Conservation (phyloP, 2,888 invertebrate genomes). For the Tuberolachnus salignus region DNA sequence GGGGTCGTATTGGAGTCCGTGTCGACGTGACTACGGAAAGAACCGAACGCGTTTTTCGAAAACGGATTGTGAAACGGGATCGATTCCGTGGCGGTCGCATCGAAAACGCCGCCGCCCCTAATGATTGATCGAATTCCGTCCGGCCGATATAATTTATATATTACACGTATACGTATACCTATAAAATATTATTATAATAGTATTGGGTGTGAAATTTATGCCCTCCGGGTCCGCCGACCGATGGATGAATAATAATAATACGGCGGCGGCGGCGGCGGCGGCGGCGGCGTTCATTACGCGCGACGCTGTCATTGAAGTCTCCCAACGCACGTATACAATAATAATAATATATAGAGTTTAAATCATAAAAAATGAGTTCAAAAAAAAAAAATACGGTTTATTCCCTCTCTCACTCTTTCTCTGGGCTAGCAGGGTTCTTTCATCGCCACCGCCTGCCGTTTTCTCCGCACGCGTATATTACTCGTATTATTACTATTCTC, state of each 20-base stretch:
- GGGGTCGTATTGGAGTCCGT: no score
- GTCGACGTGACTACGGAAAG: not conserved
- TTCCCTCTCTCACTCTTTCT: not conserved
- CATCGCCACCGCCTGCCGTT: no score
- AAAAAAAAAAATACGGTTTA: no score
- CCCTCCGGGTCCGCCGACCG: not conserved
- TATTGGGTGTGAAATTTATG: constrained; percentile 32
- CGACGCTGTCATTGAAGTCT: constrained; percentile 20
- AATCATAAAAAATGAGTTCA: no score
- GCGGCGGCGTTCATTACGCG: constrained; percentile 22
- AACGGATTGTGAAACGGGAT: not conserved
- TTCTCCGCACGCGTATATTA: no score
- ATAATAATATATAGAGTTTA: no score
- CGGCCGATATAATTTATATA: not conserved
- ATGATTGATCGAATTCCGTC: constrained; percentile 19
- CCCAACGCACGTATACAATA: not conserved
- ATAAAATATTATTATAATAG: not conserved
- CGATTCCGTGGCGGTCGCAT: not conserved
- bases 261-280: no score
- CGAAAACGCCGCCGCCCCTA: not conserved
- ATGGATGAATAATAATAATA: constrained; percentile 23
- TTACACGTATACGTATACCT: not conserved
- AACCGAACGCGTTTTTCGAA: not conserved
- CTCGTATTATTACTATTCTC: no score
- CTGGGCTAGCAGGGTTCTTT: no score